phyloP scores from a whole-genome alignment of 2,113 vertebrate genomes.

The Oryzias curvinotus region DNA sequence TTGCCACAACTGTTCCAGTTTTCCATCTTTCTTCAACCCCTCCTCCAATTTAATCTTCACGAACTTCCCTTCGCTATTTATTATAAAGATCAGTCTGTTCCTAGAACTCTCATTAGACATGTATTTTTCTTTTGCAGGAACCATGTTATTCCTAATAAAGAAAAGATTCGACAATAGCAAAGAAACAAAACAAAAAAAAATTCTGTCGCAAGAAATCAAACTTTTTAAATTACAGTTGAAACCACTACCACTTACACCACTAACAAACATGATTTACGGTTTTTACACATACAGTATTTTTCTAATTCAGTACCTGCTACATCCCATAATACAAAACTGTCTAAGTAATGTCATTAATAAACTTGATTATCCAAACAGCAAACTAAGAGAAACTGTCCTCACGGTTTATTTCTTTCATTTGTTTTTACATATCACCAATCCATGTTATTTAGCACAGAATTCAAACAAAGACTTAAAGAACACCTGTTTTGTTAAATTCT shows the following conservation, averaged over 20 bases:
- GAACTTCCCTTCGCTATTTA: background rate
- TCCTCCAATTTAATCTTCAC: background rate
- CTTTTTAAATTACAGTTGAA: background rate
- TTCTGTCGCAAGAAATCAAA: no score
- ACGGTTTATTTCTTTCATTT: background rate
- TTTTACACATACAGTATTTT: background rate
- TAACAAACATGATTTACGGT: background rate
- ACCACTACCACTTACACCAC: background rate
- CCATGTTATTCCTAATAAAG: background rate
- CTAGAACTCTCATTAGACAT: background rate
- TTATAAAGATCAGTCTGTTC: background rate
- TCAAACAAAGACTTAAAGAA: background rate
- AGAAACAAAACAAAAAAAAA: no score
- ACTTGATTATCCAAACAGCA: background rate
- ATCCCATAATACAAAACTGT: background rate
- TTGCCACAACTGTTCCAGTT: no score
- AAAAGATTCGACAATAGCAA: background rate
- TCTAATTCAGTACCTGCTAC: background rate
- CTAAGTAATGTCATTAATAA: background rate
- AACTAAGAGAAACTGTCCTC: background rate
- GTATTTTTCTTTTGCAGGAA: background rate
- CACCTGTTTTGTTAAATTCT: no score
- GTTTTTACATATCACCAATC: conserved; percentile 35
- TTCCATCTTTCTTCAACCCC: background rate
- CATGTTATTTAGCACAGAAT: background rate